Base-by-base conservation (phyloP, 1,140 invertebrate species). In the Drosophila orena region DNA sequence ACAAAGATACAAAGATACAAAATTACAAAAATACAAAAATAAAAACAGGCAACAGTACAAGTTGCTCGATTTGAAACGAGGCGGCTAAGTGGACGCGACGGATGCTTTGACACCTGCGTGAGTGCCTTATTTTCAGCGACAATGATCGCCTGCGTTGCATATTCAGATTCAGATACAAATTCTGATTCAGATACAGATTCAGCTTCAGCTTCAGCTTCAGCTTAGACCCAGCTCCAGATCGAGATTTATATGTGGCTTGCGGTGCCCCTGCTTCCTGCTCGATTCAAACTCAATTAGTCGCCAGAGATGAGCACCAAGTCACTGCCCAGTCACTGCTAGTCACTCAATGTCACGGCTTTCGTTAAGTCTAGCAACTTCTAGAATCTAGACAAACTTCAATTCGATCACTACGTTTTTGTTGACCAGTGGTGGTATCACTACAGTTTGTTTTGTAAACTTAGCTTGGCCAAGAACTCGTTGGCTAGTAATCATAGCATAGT, bases 41-140 rank as follows among this genome's bases (percentile, higher is more conserved):
- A 24, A 24, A 20, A 8, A 22, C 24, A 7, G 30, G 11, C 20
- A 15, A 57, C 30, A 60, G 34, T 17, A 30, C 24, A 35, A 17
- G n/a, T 27, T 15, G n/a, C 44, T 10, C 7, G n/a, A 44, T 30
- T 15, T 34, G 12, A 2, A 53, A 3, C 61, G 59, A 50, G 53
- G 59, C 56, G 68, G 54, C 60, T 71, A 77, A 85, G 69, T 85
- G 81, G 73, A 85, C 81, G 57, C 81, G 74, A 81, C 81, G 75
- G 78, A 88, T 81, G 83, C 83, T 81, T 81, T 86, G 81, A 86
- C 83, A 86, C 83, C 83, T 88, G 83, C 83, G 81, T 86, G 74
- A 69, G 80, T 61, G 30, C 8, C 8, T 30, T 8, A 30, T 61
- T 86, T 55, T 52, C 77, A 22, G 47, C 78, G 83, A 86, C 83